phyloP scores from a whole-genome alignment of 1,140 invertebrate genomes.

The Ceratina japonica region DNA sequence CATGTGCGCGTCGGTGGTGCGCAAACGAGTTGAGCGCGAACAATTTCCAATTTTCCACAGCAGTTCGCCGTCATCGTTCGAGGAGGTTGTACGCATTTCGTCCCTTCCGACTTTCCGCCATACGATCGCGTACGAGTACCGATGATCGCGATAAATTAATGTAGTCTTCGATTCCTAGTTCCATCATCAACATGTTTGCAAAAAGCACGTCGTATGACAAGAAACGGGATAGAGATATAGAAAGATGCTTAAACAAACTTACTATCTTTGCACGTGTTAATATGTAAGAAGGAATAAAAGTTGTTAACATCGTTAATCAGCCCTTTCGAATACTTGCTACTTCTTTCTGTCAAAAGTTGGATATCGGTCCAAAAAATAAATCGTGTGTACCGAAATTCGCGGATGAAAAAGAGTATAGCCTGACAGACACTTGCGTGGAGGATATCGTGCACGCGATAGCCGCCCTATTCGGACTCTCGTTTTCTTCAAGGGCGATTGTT shows the following conservation, averaged over 20 bases:
- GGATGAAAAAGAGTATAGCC: background rate
- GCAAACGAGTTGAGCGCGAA: constrained; percentile 43
- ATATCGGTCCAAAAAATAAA: constrained; percentile 1
- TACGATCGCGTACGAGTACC: background rate
- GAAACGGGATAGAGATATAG: too few relatives aligned
- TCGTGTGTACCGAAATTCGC: constrained; percentile 5
- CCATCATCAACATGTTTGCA: background rate
- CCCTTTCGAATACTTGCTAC: background rate
- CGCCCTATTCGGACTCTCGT: background rate
- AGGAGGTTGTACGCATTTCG: background rate
- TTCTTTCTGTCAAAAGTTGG: too few relatives aligned
- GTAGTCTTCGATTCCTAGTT: too few relatives aligned
- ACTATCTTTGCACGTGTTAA: background rate
- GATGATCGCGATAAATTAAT: background rate
- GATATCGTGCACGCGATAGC: background rate
- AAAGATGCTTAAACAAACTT: too few relatives aligned
- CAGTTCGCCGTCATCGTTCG: constrained; percentile 28
- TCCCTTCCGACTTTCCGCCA: background rate
- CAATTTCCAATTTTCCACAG: constrained; percentile 12
- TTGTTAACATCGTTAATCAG: too few relatives aligned
- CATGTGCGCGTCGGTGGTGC: constrained; percentile 21
- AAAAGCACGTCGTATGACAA: background rate
- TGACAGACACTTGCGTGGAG: background rate
- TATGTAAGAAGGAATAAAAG: background rate
- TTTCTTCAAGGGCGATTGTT: background rate